Conservation (phyloP, 1,140 invertebrate species). For the Eufriesea mexicana region DNA sequence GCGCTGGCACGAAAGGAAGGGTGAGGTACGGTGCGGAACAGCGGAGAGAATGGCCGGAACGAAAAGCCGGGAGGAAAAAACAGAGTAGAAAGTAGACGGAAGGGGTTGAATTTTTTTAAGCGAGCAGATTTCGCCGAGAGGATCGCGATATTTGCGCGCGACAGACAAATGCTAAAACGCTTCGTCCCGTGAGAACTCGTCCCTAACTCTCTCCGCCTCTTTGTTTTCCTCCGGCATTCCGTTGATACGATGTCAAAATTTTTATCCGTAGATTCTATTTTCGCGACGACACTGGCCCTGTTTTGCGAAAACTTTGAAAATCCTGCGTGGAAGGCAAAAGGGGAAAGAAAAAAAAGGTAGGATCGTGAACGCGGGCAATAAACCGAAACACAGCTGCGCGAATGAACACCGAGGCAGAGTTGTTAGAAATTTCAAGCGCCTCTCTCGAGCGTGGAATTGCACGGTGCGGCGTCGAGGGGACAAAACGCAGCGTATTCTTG, state of each 20-base stretch:
- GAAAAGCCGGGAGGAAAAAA: conserved; percentile 18
- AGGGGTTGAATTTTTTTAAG: conserved; percentile 24
- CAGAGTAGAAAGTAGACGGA: background rate
- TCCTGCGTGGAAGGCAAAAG: too few species aligned
- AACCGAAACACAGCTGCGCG: background rate
- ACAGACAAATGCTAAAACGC: conserved; percentile 24
- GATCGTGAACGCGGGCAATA: background rate
- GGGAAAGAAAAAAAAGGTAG: background rate
- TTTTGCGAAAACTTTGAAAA: background rate
- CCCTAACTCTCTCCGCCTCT: background rate
- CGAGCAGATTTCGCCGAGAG: conserved; percentile 46
- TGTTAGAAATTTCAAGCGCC: conserved; percentile 6
- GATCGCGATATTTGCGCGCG: conserved; percentile 44
- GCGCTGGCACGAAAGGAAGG: background rate
- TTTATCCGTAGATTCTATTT: conserved; percentile 1
- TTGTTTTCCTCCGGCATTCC: conserved; percentile 24
- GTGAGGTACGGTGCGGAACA: background rate
- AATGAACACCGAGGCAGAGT: background rate
- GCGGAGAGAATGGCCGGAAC: background rate
- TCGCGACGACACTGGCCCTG: background rate
- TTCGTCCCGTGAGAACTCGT: conserved; percentile 11
- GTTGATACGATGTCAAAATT: conserved; percentile 29
- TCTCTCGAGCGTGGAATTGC: background rate
- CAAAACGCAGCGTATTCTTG: background rate
- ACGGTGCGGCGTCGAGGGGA: background rate